These are phyloP conservation scores for Pteronotus mesoamericanus DNA, from an alignment of 2,797 vertebrate species.

Conservation along the genomic window DNA sequence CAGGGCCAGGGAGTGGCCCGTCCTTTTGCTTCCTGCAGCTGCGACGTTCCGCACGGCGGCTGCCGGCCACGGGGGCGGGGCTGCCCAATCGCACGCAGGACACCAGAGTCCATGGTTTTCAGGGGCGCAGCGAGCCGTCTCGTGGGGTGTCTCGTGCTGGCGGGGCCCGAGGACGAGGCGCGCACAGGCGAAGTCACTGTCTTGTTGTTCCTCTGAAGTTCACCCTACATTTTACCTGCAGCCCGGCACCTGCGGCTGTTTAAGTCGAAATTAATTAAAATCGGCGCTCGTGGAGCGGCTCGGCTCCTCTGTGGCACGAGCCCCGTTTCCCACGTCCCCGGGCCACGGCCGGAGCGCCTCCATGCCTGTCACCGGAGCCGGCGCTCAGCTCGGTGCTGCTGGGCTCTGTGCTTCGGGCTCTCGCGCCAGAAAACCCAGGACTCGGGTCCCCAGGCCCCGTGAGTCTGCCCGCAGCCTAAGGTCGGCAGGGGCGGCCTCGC, in stretches of 20 bases:
- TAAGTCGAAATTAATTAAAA: background rate
- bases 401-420: background rate
- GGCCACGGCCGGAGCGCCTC: fast-evolving
- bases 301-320: fast-evolving
- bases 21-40: fast-evolving
- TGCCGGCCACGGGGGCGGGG: fast-evolving
- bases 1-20: fast-evolving
- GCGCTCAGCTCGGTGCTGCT: fast-evolving
- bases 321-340: fast-evolving
- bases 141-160: fast-evolving
- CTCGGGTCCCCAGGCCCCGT: fast-evolving
- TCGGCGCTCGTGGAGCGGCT: fast-evolving
- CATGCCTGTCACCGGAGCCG: fast-evolving
- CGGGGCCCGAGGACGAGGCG: fast-evolving
- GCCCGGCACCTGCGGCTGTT: fast-evolving
- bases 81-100: fast-evolving
- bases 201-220: fast-evolving
- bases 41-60: fast-evolving
- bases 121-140: fast-evolving
- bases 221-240: background rate
- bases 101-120: fast-evolving
- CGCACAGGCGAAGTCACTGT: fast-evolving
- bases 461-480: background rate
- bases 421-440: fast-evolving
- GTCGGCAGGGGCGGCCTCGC: background rate